These are phyloP conservation scores for Pimpla rufipes DNA, from an alignment of 2,888 invertebrate species.

Conservation along the genomic window DNA sequence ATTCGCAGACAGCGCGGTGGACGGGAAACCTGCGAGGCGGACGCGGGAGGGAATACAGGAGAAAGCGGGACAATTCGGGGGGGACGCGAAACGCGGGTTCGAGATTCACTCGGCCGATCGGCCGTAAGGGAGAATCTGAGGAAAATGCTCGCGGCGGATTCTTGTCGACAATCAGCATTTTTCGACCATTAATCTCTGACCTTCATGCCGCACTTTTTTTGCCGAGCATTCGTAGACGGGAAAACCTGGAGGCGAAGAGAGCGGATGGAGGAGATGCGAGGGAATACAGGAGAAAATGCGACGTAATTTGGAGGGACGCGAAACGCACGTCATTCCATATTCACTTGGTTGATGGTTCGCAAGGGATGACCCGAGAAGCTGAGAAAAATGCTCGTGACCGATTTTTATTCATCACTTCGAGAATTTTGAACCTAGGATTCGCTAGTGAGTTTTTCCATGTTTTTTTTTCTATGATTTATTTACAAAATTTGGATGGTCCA, in stretches of 20 bases:
- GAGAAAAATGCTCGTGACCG: neutral
- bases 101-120: neutral
- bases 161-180: no score
- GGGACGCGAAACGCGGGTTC: constrained; percentile 23
- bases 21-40: neutral
- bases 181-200: no score
- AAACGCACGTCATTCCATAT: constrained; percentile 26
- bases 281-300: constrained; percentile 30
- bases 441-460: neutral
- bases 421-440: neutral
- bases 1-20: constrained; percentile 58
- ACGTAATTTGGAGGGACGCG: no score
- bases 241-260: constrained; percentile 28
- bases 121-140: neutral
- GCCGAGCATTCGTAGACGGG: no score
- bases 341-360: neutral
- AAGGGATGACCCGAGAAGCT: neutral
- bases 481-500: no score
- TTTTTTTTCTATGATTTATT: neutral
- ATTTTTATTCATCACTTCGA: neutral
- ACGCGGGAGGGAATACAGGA: constrained; percentile 28
- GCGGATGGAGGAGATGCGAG: constrained; percentile 9
- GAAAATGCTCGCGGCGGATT: neutral
- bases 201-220: no score
- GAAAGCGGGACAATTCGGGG: neutral